A percentile compares a stretch with the other conserved stretches of the same genome.
Conservation (phyloP, 2,113 vertebrate species). For the Sarotherodon lohbergeri region DNA sequence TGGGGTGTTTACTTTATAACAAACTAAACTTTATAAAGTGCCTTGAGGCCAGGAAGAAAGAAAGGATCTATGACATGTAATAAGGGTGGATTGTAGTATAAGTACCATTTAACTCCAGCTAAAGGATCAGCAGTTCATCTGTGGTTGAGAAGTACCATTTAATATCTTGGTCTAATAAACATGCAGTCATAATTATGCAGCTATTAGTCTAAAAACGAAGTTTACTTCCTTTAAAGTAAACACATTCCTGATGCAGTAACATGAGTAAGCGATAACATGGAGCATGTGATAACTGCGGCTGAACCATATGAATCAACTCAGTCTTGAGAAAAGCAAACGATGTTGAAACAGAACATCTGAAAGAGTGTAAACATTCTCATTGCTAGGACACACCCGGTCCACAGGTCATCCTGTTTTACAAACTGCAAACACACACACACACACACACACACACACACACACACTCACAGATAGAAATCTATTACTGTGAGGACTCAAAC, state of each 20-base stretch:
- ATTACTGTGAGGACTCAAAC: background rate
- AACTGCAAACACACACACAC: background rate
- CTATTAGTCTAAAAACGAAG: background rate
- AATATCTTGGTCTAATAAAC: background rate
- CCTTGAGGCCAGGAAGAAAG: background rate
- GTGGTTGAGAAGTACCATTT: background rate
- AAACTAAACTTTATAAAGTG: background rate
- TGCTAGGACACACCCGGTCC: slow-evolving; percentile 16
- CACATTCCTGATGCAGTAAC: background rate
- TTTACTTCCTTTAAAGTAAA: background rate
- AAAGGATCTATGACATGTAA: background rate
- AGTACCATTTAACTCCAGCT: background rate
- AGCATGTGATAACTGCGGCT: background rate
- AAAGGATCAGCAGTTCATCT: background rate
- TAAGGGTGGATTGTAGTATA: background rate
- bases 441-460: background rate
- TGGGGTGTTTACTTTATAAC: background rate
- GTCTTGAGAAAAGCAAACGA: slow-evolving; percentile 7
- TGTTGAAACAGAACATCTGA: slow-evolving; percentile 8
- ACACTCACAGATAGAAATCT: background rate
- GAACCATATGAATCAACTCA: background rate
- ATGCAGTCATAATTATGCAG: background rate
- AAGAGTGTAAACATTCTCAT: slow-evolving; percentile 9
- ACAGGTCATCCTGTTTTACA: slow-evolving; percentile 47
- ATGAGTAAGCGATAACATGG: background rate